Conservation (phyloP, 1,140 invertebrate genomes). For the Scaptomyza pallida region DNA sequence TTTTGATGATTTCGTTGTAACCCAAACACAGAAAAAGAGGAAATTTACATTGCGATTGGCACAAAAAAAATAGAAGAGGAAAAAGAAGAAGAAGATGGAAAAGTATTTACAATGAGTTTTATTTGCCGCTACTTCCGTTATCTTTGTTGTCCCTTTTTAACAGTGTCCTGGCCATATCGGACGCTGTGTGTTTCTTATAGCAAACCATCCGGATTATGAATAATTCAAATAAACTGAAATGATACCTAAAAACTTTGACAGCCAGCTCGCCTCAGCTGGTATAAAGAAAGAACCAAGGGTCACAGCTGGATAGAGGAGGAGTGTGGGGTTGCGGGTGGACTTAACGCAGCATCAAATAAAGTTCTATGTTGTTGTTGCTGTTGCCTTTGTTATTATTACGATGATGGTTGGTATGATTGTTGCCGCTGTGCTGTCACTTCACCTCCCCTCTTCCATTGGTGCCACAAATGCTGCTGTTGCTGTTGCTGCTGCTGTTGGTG, state of each 20-base stretch:
- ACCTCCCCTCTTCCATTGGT: neutral
- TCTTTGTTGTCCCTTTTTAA: constrained; percentile 60
- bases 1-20: constrained; percentile 12
- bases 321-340: constrained; percentile 7
- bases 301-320: constrained; percentile 13
- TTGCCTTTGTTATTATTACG: constrained; percentile 70
- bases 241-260: constrained; percentile 82
- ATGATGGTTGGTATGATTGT: constrained; percentile 76
- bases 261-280: constrained; percentile 27
- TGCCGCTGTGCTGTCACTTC: constrained; percentile 41
- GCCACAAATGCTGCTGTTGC: constrained; percentile 4
- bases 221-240: constrained; percentile 83
- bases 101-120: constrained; percentile 77
- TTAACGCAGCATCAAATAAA: constrained; percentile 70
- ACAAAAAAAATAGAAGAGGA: constrained; percentile 2
- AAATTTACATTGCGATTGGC: constrained; percentile 32
- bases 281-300: constrained; percentile 35
- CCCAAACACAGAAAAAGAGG: neutral
- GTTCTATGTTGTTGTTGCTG: constrained; percentile 50
- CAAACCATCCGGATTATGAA: constrained; percentile 73
- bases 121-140: constrained; percentile 66
- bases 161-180: constrained; percentile 29
- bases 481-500: constrained; percentile 59
- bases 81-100: constrained; percentile 6
- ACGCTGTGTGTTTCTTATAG: constrained; percentile 42